These are phyloP conservation scores for Drosophila mimica DNA, from an alignment of 2,888 invertebrate genomes.

Conservation along the genomic window DNA sequence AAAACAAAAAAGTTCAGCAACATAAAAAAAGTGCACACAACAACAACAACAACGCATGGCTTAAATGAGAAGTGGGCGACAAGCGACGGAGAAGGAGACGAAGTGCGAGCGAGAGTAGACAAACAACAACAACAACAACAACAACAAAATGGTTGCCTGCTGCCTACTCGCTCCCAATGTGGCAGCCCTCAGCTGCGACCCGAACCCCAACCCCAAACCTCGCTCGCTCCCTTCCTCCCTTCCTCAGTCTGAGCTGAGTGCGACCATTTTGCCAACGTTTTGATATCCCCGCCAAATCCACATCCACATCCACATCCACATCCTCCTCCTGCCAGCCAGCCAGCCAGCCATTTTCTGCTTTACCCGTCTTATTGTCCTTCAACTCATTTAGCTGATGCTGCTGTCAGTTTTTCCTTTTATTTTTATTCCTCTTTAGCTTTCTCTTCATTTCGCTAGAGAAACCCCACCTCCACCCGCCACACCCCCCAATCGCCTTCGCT, in stretches of 20 bases:
- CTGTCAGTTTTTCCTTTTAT: constrained; percentile 38
- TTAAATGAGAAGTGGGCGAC: constrained; percentile 2
- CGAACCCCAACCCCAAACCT: neutral
- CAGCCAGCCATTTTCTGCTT: constrained; percentile 7
- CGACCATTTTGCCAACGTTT: constrained; percentile 76
- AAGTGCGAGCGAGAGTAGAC: neutral
- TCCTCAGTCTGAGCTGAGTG: constrained; percentile 14
- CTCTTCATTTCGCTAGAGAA: neutral
- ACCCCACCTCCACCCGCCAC: neutral
- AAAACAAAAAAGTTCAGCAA: constrained; percentile 7
- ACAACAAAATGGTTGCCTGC: constrained; percentile 66
- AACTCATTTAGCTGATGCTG: constrained; percentile 73
- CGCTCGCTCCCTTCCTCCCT: neutral
- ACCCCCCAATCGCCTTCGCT: constrained; percentile 1
- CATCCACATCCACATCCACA: neutral
- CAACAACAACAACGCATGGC: constrained; percentile 11
- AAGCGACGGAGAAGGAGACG: neutral
- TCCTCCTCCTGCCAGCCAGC: neutral
- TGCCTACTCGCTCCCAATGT: constrained; percentile 44
- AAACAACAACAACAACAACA: constrained; percentile 30
- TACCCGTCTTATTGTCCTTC: constrained; percentile 62
- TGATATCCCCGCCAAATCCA: constrained; percentile 57
- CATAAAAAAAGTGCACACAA: constrained; percentile 27
- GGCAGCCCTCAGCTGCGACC: constrained; percentile 20
- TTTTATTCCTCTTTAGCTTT: constrained; percentile 6